Conservation (phyloP, 2,888 invertebrate species). For the Perizoma affinitatum region DNA sequence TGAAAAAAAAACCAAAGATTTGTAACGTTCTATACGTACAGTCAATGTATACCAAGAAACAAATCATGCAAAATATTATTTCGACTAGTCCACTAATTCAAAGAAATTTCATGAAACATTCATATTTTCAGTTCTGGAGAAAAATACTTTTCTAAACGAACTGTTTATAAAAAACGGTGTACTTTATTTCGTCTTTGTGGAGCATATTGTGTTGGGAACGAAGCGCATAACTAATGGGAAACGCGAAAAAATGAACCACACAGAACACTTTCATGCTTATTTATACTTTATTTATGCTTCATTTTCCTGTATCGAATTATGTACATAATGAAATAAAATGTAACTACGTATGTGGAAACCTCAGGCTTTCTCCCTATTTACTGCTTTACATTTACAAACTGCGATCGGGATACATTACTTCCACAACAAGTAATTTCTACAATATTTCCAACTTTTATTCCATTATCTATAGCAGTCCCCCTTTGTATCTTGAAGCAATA, state of each 20-base stretch:
- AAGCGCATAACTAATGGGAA: constrained; percentile 3
- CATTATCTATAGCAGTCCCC: too few species aligned
- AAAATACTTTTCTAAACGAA: constrained; percentile 1
- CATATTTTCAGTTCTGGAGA: not conserved
- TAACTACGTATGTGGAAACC: not conserved
- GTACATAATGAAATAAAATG: not conserved
- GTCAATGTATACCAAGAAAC: too few species aligned
- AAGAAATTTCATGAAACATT: not conserved
- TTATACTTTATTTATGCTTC: too few species aligned
- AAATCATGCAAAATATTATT: too few species aligned
- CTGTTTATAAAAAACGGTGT: constrained; percentile 13
- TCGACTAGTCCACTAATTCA: too few species aligned
- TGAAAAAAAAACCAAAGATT: too few species aligned
- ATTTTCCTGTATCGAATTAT: constrained; percentile 2
- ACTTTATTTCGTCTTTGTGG: constrained; percentile 13
- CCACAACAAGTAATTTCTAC: too few species aligned
- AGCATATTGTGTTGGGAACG: constrained; percentile 2
- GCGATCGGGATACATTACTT: too few species aligned
- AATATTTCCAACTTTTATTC: too few species aligned
- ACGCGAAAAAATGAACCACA: not conserved
- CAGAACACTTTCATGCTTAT: not conserved
- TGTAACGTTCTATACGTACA: too few species aligned
- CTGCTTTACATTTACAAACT: too few species aligned
- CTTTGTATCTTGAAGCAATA: not conserved
- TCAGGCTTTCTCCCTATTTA: not conserved